Percentiles rank a stretch among this genome's conserved stretches.
Evolutionary conservation across 2,888 invertebrate species (phyloP).

Genomic region (Hyles lineata): DNA sequence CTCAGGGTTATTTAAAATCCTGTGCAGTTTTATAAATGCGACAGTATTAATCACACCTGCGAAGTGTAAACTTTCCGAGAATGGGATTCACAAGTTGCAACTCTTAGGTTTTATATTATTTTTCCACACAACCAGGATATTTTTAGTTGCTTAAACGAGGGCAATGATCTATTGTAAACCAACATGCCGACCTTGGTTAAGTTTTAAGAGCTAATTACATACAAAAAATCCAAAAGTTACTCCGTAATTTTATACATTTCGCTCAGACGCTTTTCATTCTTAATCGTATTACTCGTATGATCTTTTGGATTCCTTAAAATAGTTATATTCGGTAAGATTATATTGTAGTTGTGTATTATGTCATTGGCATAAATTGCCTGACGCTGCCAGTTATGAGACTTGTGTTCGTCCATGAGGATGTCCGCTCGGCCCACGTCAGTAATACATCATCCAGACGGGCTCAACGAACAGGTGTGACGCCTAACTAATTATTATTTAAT

Average conservation of each 20-base stretch:
- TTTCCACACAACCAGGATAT: slow-evolving; percentile 56
- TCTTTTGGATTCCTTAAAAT: neutral
- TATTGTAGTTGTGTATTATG: slow-evolving; percentile 51
- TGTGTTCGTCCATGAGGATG: slow-evolving; percentile 79
- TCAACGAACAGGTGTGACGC: slow-evolving; percentile 35
- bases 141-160: slow-evolving; percentile 57
- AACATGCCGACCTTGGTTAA: slow-evolving; percentile 61
- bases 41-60: slow-evolving; percentile 11
- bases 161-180: slow-evolving; percentile 58
- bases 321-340: neutral
- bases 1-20: neutral
- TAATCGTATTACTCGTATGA: neutral
- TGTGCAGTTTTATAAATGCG: neutral
- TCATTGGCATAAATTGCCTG: slow-evolving; percentile 73
- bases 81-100: slow-evolving; percentile 25
- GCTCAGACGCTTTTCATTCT: slow-evolving; percentile 43
- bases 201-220: slow-evolving; percentile 8
- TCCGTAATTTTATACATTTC: slow-evolving; percentile 34
- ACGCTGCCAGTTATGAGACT: slow-evolving; percentile 65
- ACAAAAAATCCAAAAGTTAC: neutral
- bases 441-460: slow-evolving; percentile 53
- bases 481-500: no score
- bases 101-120: slow-evolving; percentile 48
- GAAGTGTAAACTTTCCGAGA: slow-evolving; percentile 25
- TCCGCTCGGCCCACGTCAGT: slow-evolving; percentile 70